Conservation (phyloP, 2,888 invertebrate genomes). For the Elysia crispata region DNA sequence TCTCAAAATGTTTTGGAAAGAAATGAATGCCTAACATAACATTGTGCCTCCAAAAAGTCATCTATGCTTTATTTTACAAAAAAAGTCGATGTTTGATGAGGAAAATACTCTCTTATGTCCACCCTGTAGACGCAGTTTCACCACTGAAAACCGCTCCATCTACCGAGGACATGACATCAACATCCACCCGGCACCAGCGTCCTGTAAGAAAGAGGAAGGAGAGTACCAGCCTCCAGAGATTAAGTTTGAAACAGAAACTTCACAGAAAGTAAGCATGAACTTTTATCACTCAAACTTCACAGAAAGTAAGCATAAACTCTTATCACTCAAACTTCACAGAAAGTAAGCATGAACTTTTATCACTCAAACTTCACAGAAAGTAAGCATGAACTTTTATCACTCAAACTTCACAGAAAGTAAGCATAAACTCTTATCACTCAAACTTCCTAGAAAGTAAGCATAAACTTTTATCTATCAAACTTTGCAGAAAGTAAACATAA, state of each 20-base stretch:
- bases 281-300: too few relatives aligned
- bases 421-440: neutral
- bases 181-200: constrained; percentile 67
- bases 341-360: constrained; percentile 59
- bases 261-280: constrained; percentile 64
- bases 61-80: too few relatives aligned
- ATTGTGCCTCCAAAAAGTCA: too few relatives aligned
- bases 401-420: constrained; percentile 70
- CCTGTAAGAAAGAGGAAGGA: constrained; percentile 63
- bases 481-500: constrained; percentile 64
- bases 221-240: constrained; percentile 62
- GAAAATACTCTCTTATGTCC: too few relatives aligned
- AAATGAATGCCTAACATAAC: too few relatives aligned
- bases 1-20: too few relatives aligned
- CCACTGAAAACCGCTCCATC: constrained; percentile 71
- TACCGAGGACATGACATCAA: constrained; percentile 71
- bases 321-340: constrained; percentile 68
- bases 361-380: too few relatives aligned
- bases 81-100: too few relatives aligned
- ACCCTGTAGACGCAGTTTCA: constrained; percentile 67
- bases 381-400: too few relatives aligned
- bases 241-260: constrained; percentile 68
- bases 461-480: too few relatives aligned
- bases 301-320: too few relatives aligned
- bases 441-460: too few relatives aligned